phyloP scores from a whole-genome alignment of 1,140 invertebrate genomes.

The Trinorchestia longiramus region DNA sequence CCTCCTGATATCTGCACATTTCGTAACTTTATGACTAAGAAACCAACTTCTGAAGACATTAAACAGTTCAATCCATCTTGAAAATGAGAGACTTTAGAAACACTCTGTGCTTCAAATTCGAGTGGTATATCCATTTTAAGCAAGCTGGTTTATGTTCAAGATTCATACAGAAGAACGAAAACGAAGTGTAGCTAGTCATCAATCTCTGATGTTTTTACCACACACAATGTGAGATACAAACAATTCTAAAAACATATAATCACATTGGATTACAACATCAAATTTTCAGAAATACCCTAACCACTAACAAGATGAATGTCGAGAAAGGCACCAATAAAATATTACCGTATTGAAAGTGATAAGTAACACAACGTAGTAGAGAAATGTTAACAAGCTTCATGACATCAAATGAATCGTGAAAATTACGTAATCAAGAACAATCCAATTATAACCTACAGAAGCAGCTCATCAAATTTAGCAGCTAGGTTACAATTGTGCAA shows the following conservation, averaged over 20 bases:
- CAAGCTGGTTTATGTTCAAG: background rate
- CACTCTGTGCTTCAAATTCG: background rate
- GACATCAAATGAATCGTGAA: background rate
- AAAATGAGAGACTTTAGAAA: background rate
- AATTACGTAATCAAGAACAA: background rate
- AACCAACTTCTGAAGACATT: background rate
- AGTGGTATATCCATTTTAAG: background rate
- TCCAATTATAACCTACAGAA: background rate
- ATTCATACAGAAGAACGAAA: background rate
- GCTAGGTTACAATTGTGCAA: background rate
- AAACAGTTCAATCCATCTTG: background rate
- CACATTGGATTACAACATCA: background rate
- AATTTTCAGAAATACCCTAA: background rate
- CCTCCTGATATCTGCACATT: background rate
- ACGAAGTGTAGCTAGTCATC: background rate
- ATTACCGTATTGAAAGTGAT: background rate
- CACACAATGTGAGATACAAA: background rate
- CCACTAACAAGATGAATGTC: background rate
- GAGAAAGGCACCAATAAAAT: constrained; percentile 49
- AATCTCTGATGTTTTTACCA: background rate
- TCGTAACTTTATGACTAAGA: background rate
- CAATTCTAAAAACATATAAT: background rate
- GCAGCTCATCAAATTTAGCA: background rate
- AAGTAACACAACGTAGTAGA: background rate
- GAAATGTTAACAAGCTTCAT: background rate